Evolutionary conservation across 2,113 vertebrate genomes (phyloP), one percentile per base, ranked within the genome.

Genomic region (Passerina amoena): DNA sequence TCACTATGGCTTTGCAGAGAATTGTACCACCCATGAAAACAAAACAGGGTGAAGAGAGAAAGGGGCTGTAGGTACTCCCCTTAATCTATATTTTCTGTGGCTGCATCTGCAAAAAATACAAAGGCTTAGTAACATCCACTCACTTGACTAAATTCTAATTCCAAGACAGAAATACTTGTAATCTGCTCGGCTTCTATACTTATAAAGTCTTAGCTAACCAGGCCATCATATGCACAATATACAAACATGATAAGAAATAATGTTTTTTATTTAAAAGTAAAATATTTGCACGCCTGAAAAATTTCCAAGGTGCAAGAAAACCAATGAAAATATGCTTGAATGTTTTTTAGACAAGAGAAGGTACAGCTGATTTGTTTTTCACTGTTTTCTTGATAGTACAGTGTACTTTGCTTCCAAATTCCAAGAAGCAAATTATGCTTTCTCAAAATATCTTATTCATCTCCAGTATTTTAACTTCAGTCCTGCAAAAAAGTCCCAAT

Each of bases 281-380:
- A 83, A 45, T 27, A 57, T 48, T 75, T 53, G 3, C 16, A 42
- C 4, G 53, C 10, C 10, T 47, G 9, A 50, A 81, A 70, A 42
- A 14, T 23, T 65, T 72, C 19, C 11, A 73, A 61, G 17, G 54
- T 6, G 1, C 12, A 83, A 76, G 44, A 51, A 80, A 87, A 54
- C 6, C 6, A 69, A 14, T 59, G 6, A 42, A 33, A 30, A 77
- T 38, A 44, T 6, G 4, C 2, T 38, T 83, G 17, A 82, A 53
- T 44, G 19, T 13, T 61, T 69, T 6, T 20, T 61, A 27, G 5
- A 54, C 0, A 13, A 48, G 6, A n/a, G 35, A n/a, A 78, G 0
- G 2, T 22, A 60, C 3, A 4, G 2, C 2, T 45, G 6, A 42
- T 69, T 47, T 54, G 0, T n/a, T 79, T 65, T 35, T 48, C 3